Percentiles rank a stretch among this genome's conserved stretches.
These are phyloP conservation scores for Stenoptilia bipunctidactyla DNA, from an alignment of 2,888 invertebrate species.

Conservation along the genomic window DNA sequence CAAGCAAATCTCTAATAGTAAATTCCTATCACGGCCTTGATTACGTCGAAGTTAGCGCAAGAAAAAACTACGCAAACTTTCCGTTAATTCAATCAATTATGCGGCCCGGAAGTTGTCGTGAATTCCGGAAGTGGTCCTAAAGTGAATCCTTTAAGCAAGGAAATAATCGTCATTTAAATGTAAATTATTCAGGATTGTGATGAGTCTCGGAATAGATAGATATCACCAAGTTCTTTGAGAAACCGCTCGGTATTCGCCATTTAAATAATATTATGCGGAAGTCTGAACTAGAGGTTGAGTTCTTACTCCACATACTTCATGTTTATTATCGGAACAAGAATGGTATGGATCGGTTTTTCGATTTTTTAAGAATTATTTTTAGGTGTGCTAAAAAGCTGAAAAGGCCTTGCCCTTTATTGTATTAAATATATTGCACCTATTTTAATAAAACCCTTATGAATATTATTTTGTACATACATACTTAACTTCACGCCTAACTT, in stretches of 20 bases:
- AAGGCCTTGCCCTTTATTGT: no score
- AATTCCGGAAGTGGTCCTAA: conserved; percentile 26
- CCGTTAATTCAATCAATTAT: conserved; percentile 26
- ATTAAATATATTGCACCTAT: no score
- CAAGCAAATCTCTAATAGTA: no score
- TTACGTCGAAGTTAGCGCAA: conserved; percentile 29
- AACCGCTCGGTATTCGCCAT: conserved; percentile 25
- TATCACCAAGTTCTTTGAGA: conserved; percentile 37
- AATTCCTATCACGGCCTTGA: conserved; percentile 30
- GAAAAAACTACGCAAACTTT: conserved; percentile 38
- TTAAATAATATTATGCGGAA: conserved; percentile 48
- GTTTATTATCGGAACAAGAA: conserved; percentile 22
- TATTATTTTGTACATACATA: no score
- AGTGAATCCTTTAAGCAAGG: conserved; percentile 51
- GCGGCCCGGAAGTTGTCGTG: neutral
- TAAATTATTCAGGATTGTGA: conserved; percentile 29
- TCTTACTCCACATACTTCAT: conserved; percentile 32
- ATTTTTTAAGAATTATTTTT: no score
- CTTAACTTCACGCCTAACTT: no score
- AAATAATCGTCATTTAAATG: conserved; percentile 59
- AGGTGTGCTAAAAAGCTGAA: no score
- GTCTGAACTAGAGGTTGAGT: conserved; percentile 26
- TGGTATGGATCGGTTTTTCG: neutral
- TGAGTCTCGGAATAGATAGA: conserved; percentile 37
- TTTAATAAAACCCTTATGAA: no score